Evolutionary conservation across 2,797 vertebrate genomes (phyloP).

Genomic region (Prunella strophiata): DNA sequence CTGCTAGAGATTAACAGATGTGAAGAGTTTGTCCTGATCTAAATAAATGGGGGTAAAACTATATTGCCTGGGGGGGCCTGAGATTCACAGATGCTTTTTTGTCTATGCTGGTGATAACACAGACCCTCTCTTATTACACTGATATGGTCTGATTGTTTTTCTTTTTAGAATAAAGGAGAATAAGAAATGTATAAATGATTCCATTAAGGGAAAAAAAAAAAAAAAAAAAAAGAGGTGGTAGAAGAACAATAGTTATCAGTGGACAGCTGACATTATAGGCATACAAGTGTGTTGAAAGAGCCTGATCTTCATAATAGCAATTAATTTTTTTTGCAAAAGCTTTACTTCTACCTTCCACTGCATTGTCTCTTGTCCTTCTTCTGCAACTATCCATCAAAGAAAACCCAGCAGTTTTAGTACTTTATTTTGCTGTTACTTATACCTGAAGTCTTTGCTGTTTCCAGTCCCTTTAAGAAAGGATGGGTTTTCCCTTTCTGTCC

Average conservation of each 20-base stretch:
- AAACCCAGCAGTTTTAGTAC: neutral
- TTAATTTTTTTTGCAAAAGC: neutral
- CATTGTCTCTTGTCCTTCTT: neutral
- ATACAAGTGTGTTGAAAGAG: neutral
- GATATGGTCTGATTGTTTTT: neutral
- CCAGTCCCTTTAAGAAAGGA: neutral
- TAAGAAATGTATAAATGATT: neutral
- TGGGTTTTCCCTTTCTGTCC: neutral
- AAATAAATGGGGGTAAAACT: neutral
- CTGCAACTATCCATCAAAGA: neutral
- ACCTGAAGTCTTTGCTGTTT: neutral
- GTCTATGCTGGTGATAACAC: neutral
- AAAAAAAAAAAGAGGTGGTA: neutral
- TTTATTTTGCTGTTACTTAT: neutral
- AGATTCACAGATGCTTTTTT: neutral
- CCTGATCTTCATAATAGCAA: neutral
- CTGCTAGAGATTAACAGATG: neutral
- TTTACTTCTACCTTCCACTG: neutral
- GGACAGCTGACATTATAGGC: neutral
- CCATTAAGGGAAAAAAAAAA: neutral
- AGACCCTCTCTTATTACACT: neutral
- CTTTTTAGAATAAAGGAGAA: neutral
- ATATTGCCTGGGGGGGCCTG: neutral
- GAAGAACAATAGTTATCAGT: neutral
- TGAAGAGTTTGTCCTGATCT: neutral